Percentiles rank a stretch among this genome's conserved stretches.
Evolutionary conservation across 2,888 invertebrate species (phyloP).

Genomic region (Sisyra nigra): DNA sequence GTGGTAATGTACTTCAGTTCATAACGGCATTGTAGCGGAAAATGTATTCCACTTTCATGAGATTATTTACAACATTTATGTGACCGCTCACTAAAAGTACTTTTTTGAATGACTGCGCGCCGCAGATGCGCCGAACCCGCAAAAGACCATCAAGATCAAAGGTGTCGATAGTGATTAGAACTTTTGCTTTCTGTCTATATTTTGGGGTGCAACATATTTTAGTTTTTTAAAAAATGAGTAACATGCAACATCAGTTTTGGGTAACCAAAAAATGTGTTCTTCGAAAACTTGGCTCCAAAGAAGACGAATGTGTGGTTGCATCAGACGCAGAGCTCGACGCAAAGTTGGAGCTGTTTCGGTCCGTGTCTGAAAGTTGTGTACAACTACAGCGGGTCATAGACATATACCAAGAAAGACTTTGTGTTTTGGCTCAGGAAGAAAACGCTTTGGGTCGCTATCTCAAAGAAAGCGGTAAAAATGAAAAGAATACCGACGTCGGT

Average conservation of each 20-base stretch:
- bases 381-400: slow-evolving; percentile 79
- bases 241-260: slow-evolving; percentile 96
- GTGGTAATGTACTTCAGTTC: no score
- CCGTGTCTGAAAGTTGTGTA: slow-evolving; percentile 79
- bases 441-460: slow-evolving; percentile 87
- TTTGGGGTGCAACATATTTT: slow-evolving; percentile 13
- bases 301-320: slow-evolving; percentile 91
- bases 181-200: no score
- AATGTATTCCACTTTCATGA: no score
- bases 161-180: no score
- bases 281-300: slow-evolving; percentile 86
- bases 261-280: slow-evolving; percentile 92
- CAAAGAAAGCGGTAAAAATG: slow-evolving; percentile 80
- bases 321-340: slow-evolving; percentile 95
- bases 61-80: no score
- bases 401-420: slow-evolving; percentile 83
- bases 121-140: no score
- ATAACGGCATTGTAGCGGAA: no score
- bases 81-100: no score
- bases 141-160: no score
- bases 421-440: slow-evolving; percentile 88
- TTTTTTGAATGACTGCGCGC: no score
- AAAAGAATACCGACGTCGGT: slow-evolving; percentile 72
- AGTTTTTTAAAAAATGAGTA: slow-evolving; percentile 1
- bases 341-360: slow-evolving; percentile 83